These are phyloP conservation scores for Trachelus tabidus DNA, from an alignment of 2,888 invertebrate genomes.

Conservation along the genomic window DNA sequence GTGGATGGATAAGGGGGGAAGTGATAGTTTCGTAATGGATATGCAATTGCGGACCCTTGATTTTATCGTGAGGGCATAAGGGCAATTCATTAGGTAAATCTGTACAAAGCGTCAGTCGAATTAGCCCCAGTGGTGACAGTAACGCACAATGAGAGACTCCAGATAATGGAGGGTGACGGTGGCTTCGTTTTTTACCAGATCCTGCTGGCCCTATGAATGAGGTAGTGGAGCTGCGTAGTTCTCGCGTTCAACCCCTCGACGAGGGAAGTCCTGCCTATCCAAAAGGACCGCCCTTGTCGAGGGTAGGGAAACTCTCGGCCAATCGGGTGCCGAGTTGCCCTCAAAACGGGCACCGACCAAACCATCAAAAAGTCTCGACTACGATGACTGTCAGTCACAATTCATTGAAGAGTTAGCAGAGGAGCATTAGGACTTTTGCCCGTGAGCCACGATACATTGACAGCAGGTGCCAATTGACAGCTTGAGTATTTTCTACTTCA, in stretches of 20 bases:
- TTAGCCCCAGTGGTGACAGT: conserved; percentile 42
- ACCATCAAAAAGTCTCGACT: conserved; percentile 53
- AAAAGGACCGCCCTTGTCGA: conserved; percentile 49
- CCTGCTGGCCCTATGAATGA: neutral
- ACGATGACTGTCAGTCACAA: conserved; percentile 54
- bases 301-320: conserved; percentile 48
- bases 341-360: conserved; percentile 33
- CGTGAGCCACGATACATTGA: neutral
- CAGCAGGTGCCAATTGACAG: neutral
- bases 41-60: neutral
- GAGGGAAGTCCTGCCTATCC: conserved; percentile 27
- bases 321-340: conserved; percentile 37
- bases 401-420: conserved; percentile 39
- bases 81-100: conserved; percentile 35
- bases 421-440: neutral
- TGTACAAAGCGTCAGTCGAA: conserved; percentile 34
- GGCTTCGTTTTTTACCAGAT: neutral
- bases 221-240: neutral
- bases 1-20: neutral
- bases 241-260: conserved; percentile 23
- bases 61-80: conserved; percentile 9
- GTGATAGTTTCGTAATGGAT: neutral
- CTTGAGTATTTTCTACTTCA: neutral
- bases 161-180: conserved; percentile 23
- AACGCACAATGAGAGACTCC: conserved; percentile 36